Base-by-base conservation (phyloP, 2,888 invertebrate genomes). In the Lasioglossum pauxillum region DNA sequence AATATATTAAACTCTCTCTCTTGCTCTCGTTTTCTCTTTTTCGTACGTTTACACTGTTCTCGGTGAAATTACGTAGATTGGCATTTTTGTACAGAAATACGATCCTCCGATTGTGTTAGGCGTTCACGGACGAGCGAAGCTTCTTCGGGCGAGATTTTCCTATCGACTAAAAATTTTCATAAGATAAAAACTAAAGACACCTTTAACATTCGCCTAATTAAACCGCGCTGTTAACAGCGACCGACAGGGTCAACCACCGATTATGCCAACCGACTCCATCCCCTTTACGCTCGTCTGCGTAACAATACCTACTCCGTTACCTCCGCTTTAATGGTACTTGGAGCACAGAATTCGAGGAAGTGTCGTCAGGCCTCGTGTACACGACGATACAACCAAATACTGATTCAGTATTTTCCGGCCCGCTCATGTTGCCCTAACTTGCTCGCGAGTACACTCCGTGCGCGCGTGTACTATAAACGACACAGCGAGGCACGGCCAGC, bases 1-100 rank as follows among this genome's bases (percentile, higher is more conserved):
- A 92, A 91, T 91, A 93, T 90, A 92, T 90, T 90, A 88, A 92
- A 90, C 84, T 91, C 38, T 84, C 76, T 86, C 76, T 69, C 38
- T 84, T 31, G 2, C 64, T 12, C 31, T 35, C 16, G 14, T 19
- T 31, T 0, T 35, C 35, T 35, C 4, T 19, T 19, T 35, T 8
- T 67, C 23, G 35, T 23, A 27, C 16, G 27, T 57, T 64, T 35
- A 67, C 19, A 19, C 35, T 88, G 78, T 80, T 89, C 78, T 78
- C 80, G 73, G 23, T 88, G 81, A 89, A 89, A 86, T 79, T 72
- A 57, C 79, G 82, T 84, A 73, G 64, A 82, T 85, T 82, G 81
- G 80, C 85, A 78, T 85, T 88, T 75, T 89, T 90, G 83, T 89
- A 90, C 86, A 88, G 31, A 76, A 78, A 81, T 71, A 75, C 64